Base-by-base conservation (phyloP, 2,888 invertebrate species). In the Agonopterix heracliana region DNA sequence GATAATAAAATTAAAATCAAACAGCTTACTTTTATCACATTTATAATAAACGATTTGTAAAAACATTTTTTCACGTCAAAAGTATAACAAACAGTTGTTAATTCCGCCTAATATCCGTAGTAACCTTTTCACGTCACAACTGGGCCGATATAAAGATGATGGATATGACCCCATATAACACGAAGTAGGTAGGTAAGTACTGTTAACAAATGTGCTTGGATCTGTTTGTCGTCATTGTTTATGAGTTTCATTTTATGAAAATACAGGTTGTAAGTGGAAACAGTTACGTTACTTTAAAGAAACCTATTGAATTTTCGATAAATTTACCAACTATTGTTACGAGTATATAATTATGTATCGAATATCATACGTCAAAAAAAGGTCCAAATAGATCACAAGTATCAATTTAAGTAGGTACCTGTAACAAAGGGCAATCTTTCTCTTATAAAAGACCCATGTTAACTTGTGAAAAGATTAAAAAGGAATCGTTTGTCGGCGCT, bases 1-100 rank as follows among this genome's bases (percentile, higher is more conserved):
- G 26, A 0, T 3, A 26, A 26, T 26, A 26, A 26, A 26, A 26
- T 26, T 26, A 7, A 26, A 26, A 7, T 26, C 26, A 26, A 26
- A 26, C 26, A 26, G 26, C 26, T 26, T 26, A 26, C 5, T 26
- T 26, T 26, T 26, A 26, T 26, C 26, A 26, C 26, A 26, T 26
- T 26, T 26, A 26, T 26, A 34, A 51, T 48, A 38, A 51, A 51
- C 69, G 67, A 72, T 75, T 74, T 60, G 63, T 64, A 54, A 64
- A 60, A 56, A 63, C 71, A 78, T 81, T 80, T 81, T 72, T 83
- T 73, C 68, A 64, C 69, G 81, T 83, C 81, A 78, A 77, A 79
- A 83, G 78, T 81, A 75, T 79, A 74, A 73, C 73, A 78, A 82
- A 81, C 78, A 79, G 83, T 74, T 81, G 82, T 85, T 85, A 81